Evolutionary conservation across 2,113 vertebrate species (phyloP).

Genomic region (Hystrix cristata): DNA sequence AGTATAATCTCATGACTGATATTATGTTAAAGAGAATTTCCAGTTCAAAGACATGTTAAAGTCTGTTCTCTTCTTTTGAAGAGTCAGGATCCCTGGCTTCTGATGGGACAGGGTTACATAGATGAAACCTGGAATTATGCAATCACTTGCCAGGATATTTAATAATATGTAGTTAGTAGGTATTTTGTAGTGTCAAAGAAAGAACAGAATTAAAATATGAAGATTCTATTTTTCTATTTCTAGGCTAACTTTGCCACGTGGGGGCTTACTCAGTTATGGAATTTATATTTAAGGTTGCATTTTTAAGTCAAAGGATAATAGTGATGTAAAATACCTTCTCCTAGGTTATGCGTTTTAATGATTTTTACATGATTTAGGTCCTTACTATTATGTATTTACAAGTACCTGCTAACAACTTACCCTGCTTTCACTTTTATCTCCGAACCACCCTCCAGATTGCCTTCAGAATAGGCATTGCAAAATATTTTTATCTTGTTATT

Average conservation of each 20-base stretch:
- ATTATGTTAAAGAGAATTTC: not conserved
- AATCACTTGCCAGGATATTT: not conserved
- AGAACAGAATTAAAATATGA: not conserved
- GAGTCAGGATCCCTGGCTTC: not conserved
- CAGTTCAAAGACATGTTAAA: not conserved
- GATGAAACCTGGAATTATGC: not conserved
- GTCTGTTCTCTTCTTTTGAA: not conserved
- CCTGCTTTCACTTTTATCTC: not conserved
- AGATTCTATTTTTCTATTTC: not conserved
- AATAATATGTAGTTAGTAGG: not conserved
- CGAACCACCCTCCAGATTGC: fast-evolving
- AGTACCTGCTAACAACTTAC: not conserved
- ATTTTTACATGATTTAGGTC: not conserved
- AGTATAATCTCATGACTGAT: not conserved
- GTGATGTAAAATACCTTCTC: not conserved
- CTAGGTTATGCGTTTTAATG: not conserved
- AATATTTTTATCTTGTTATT: not conserved
- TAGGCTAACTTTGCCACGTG: not conserved
- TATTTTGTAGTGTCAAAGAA: not conserved
- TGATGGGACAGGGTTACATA: not conserved
- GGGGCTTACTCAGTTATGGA: not conserved
- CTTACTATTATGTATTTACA: not conserved
- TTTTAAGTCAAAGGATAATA: constrained; percentile 10
- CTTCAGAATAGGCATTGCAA: not conserved
- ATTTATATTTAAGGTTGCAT: not conserved